A percentile compares a stretch with the other conserved stretches of the same genome.
Conservation (phyloP, 2,113 vertebrate genomes). For the Emydura subglobosa region DNA sequence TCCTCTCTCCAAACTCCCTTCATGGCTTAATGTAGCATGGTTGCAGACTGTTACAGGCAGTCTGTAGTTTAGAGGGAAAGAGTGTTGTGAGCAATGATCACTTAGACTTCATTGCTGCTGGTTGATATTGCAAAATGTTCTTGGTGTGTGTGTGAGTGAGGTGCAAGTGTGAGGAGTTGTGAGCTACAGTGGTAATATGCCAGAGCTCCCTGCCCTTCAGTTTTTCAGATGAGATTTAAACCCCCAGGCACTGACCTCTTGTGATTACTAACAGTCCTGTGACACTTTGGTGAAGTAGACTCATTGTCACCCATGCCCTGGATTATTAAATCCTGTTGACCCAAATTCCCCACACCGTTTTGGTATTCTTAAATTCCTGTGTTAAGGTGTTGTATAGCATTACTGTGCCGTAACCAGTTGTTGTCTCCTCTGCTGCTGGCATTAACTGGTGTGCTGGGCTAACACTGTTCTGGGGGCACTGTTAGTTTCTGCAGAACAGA, state of each 20-base stretch:
- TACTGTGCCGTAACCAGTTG: neutral
- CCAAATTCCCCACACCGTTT: neutral
- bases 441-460: neutral
- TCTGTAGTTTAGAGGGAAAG: neutral
- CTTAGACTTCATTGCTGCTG: neutral
- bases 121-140: neutral
- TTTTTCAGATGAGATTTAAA: neutral
- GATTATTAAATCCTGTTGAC: neutral
- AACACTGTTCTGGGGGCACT: neutral
- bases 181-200: neutral
- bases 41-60: neutral
- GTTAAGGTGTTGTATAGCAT: neutral
- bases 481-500: neutral
- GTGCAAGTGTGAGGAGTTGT: neutral
- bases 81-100: neutral
- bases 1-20: neutral
- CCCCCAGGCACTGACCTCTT: neutral
- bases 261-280: neutral
- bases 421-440: neutral
- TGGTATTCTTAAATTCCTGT: neutral
- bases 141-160: no score
- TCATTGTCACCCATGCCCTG: neutral
- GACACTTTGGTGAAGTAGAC: neutral
- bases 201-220: neutral
- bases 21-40: neutral